A percentile compares a stretch with the other conserved stretches of the same genome.
phyloP scores from a whole-genome alignment of 2,888 invertebrate genomes.

The Thereva nobilitata region DNA sequence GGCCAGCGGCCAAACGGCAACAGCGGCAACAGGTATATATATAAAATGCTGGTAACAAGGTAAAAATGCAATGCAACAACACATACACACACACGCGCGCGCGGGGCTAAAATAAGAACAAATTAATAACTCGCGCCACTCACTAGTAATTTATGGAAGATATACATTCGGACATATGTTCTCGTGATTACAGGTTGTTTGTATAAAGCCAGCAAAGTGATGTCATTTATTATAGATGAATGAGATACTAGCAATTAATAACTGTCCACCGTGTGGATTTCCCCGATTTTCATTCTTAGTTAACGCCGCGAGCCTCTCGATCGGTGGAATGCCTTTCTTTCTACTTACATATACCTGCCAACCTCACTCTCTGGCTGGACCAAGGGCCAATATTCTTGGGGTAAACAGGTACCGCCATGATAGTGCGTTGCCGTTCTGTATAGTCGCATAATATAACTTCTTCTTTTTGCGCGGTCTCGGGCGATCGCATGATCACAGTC shows the following conservation, averaged over 20 bases:
- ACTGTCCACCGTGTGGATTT: slow-evolving; percentile 49
- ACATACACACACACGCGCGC: not conserved
- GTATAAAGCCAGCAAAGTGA: slow-evolving; percentile 44
- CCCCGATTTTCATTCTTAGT: not conserved
- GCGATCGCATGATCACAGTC: not conserved
- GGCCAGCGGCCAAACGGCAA: slow-evolving; percentile 10
- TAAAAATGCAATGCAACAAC: slow-evolving; percentile 14
- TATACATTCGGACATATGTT: slow-evolving; percentile 43
- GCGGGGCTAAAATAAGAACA: slow-evolving; percentile 20
- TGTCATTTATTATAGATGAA: slow-evolving; percentile 53
- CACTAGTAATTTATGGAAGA: slow-evolving; percentile 42
- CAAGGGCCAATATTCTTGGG: slow-evolving; percentile 1
- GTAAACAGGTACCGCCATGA: slow-evolving; percentile 7
- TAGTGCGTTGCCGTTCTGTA: too few species aligned
- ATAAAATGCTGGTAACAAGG: not conserved
- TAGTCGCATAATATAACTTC: too few species aligned
- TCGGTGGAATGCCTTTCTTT: slow-evolving; percentile 16
- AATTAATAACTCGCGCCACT: slow-evolving; percentile 33
- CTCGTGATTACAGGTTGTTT: slow-evolving; percentile 44
- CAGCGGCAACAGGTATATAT: too few species aligned
- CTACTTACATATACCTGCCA: too few species aligned
- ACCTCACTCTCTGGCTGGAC: not conserved
- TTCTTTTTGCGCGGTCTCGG: too few species aligned
- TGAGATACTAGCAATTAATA: slow-evolving; percentile 57
- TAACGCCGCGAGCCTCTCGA: not conserved